Percentiles rank a stretch among this genome's conserved stretches.
phyloP scores from a whole-genome alignment of 2,888 invertebrate genomes.

The Pristionchus maxplancki region DNA sequence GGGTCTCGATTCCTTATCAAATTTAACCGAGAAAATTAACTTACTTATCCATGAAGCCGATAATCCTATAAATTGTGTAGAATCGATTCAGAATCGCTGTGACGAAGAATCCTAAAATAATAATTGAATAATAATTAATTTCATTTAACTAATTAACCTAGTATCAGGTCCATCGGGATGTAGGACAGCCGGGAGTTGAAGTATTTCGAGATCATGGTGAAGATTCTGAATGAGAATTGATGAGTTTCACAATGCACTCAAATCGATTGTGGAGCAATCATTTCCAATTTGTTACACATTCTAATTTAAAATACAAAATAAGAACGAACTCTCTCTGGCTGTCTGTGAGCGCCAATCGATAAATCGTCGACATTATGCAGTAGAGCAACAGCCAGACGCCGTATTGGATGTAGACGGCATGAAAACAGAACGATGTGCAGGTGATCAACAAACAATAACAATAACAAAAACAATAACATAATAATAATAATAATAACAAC shows the following conservation, averaged over 20 bases:
- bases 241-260: background rate
- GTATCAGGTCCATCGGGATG: conserved; percentile 66
- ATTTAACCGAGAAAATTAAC: background rate
- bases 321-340: conserved; percentile 33
- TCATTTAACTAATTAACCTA: conserved; percentile 1
- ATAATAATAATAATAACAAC: too few species aligned
- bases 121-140: background rate
- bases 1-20: too few species aligned
- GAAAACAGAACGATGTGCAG: background rate
- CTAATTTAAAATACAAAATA: too few species aligned
- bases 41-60: conserved; percentile 70
- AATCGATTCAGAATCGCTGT: conserved; percentile 67
- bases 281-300: too few species aligned
- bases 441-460: too few species aligned
- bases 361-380: conserved; percentile 14
- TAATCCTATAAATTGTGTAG: conserved; percentile 66
- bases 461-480: too few species aligned
- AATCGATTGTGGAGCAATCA: too few species aligned
- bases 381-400: conserved; percentile 47
- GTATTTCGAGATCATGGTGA: conserved; percentile 59
- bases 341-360: conserved; percentile 1
- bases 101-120: conserved; percentile 67
- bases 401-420: conserved; percentile 47
- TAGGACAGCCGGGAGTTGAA: conserved; percentile 59
- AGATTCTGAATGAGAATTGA: conserved; percentile 53